Evolutionary conservation across 1,140 invertebrate species (phyloP), one percentile per base, ranked within the genome.

Genomic region (Sipha flava): DNA sequence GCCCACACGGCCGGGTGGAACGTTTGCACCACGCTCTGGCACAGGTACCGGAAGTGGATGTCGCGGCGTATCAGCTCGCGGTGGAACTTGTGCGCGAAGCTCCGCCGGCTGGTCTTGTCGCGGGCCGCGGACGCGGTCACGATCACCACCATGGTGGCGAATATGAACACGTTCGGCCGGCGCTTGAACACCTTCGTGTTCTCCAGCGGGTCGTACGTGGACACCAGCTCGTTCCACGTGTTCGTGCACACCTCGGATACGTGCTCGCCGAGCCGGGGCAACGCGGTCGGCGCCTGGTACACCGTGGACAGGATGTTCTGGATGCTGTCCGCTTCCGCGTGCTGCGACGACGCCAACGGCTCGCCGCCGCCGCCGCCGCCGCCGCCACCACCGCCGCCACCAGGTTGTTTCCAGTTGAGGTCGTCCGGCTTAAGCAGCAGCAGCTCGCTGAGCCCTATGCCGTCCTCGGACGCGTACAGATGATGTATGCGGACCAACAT

Each of bases 191-290:
- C 86, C 80, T 90, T 87, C 0, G 90, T 90, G 57, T 90, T 89
- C 82, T 93, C 91, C 3, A 90, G 85, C 0, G 93, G 92, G 85
- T 94, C 93, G 81, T 93, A 92, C 81, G 91, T 90, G 57, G 88
- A 91, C 14, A 93, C 89, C 80, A 94, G 92, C 82, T 93, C 91
- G 82, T 93, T 93, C 92, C 92, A 94, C 43, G 88, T 86, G 79
- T 93, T 93, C 21, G 90, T 90, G 26, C 92, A 86, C 57, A 88
- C 89, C 82, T 92, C 89, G 14, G 88, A 87, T 12, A 93, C 81
- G 81, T 90, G 90, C 49, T 90, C 88, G 83, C 90, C 89, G 5
- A 94, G 86, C 66, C 88, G 87, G 18, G 90, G 89, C 21, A 93
- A 87, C 52, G 91, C 90, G 43, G 88, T 87, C 0, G 91, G 91